A percentile compares a stretch with the other conserved stretches of the same genome.
Evolutionary conservation across 2,888 invertebrate species (phyloP).

Genomic region (Subacronicta megacephala): DNA sequence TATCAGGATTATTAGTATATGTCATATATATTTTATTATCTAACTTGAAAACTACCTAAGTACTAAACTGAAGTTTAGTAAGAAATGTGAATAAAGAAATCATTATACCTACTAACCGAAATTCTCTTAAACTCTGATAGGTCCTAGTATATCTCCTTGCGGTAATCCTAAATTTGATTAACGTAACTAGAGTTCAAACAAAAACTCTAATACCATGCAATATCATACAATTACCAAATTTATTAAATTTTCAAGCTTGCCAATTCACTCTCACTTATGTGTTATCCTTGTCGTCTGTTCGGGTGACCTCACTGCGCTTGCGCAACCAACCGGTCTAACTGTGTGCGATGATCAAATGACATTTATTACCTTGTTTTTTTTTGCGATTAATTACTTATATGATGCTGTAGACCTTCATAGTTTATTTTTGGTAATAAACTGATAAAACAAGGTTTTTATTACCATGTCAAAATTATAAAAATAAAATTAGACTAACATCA

Average conservation of each 20-base stretch:
- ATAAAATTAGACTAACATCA: too few relatives aligned
- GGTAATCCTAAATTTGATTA: background rate
- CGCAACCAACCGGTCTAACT: slow-evolving; percentile 46
- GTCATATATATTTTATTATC: too few relatives aligned
- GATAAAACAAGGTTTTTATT: too few relatives aligned
- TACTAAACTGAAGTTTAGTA: too few relatives aligned
- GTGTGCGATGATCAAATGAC: slow-evolving; percentile 49
- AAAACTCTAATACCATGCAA: too few relatives aligned
- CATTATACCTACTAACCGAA: too few relatives aligned
- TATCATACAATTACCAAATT: too few relatives aligned
- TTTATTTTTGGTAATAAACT: background rate
- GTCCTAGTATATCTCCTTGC: slow-evolving; percentile 8
- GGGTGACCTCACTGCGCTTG: slow-evolving; percentile 54
- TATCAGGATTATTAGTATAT: too few relatives aligned
- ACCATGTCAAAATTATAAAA: background rate
- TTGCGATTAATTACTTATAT: slow-evolving; percentile 24
- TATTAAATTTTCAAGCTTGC: slow-evolving; percentile 17
- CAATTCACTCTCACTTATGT: slow-evolving; percentile 36
- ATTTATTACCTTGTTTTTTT: slow-evolving; percentile 39
- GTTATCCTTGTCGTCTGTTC: slow-evolving; percentile 30
- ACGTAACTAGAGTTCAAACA: too few relatives aligned
- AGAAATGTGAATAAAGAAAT: too few relatives aligned
- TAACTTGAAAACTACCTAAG: too few relatives aligned
- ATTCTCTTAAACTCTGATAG: background rate
- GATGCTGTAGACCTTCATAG: slow-evolving; percentile 20